phyloP scores from a whole-genome alignment of 2,113 vertebrate species.

The Tragelaphus imberbis region DNA sequence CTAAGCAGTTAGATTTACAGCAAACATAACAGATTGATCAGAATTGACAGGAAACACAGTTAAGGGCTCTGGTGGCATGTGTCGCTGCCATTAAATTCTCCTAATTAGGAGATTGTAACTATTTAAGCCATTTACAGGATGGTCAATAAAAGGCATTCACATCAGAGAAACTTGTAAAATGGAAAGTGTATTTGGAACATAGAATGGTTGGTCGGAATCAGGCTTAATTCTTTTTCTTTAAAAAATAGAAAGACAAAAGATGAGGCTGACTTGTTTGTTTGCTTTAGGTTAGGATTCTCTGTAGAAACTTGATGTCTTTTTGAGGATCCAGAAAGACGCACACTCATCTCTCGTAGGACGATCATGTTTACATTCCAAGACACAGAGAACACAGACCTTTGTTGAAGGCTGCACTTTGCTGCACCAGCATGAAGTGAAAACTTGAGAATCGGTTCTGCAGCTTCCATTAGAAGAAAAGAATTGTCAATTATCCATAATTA shows the following conservation, averaged over 20 bases:
- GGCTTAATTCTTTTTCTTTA: background rate
- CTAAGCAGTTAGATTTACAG: background rate
- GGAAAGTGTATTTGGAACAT: background rate
- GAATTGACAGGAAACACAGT: background rate
- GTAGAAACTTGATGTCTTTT: background rate
- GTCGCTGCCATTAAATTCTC: background rate
- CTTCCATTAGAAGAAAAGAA: slow-evolving; percentile 21
- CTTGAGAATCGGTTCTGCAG: background rate
- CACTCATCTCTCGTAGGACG: background rate
- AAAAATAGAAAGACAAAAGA: background rate
- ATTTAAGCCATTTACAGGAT: background rate
- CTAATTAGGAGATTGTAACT: background rate
- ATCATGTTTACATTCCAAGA: background rate
- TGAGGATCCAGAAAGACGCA: background rate
- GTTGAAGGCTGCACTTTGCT: background rate
- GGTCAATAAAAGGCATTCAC: background rate
- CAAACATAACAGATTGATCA: background rate
- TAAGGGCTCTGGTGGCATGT: background rate
- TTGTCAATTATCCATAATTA: slow-evolving; percentile 54
- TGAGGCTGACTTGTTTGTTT: background rate
- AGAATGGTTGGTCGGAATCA: background rate
- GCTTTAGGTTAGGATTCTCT: background rate
- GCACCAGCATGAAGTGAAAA: background rate
- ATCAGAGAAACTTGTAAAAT: background rate
- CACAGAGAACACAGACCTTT: background rate